A percentile compares a stretch with the other conserved stretches of the same genome.
Evolutionary conservation across 2,888 invertebrate genomes (phyloP).

Genomic region (Rotaria macrura): DNA sequence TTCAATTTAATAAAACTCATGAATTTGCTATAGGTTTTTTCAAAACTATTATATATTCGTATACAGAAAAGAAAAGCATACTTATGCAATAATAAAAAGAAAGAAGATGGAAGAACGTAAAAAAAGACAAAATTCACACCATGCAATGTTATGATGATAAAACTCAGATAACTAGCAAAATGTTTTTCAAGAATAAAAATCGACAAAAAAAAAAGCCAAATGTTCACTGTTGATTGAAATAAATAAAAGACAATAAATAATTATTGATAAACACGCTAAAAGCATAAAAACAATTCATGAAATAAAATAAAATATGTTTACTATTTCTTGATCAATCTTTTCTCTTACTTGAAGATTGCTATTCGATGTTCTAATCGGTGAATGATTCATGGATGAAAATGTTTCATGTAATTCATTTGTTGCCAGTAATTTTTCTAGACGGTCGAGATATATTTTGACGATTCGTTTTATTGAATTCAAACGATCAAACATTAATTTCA

Average conservation of each 20-base stretch:
- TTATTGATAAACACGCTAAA: not conserved
- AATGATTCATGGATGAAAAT: not conserved
- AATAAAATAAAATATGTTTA: not conserved
- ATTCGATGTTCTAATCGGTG: not conserved
- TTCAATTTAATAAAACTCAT: no score
- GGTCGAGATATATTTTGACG: not conserved
- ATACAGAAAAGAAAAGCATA: not conserved
- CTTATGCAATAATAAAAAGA: not conserved
- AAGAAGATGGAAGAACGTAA: not conserved
- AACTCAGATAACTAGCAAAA: not conserved
- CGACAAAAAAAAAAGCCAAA: not conserved
- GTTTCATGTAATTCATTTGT: not conserved
- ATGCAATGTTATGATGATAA: not conserved
- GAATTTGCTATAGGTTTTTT: no score
- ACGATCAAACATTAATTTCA: not conserved
- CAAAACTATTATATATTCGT: not conserved
- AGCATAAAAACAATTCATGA: not conserved
- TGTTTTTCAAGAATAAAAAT: not conserved
- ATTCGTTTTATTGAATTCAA: slow-evolving; percentile 18
- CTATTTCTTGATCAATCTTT: not conserved
- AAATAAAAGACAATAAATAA: not conserved
- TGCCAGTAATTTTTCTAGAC: not conserved
- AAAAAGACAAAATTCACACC: not conserved
- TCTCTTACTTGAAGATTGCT: not conserved
- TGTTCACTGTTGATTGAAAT: not conserved